A percentile compares a stretch with the other conserved stretches of the same genome.
These are phyloP conservation scores for Athalia cordata DNA, from an alignment of 2,888 invertebrate species.

Conservation along the genomic window DNA sequence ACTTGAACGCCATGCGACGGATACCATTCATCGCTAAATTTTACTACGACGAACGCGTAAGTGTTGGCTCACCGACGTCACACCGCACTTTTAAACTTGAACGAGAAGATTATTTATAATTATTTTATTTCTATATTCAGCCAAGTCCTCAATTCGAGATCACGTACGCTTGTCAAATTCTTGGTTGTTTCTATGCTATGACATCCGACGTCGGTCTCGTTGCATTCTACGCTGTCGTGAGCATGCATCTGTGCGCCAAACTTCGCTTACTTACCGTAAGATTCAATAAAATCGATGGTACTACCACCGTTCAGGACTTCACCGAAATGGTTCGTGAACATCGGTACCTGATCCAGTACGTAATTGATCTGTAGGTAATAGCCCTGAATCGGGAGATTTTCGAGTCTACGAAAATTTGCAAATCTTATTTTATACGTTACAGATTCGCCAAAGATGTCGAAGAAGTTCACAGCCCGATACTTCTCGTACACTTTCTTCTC, in stretches of 20 bases:
- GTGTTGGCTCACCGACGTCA: not conserved
- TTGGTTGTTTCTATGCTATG: not conserved
- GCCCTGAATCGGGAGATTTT: not conserved
- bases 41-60: slow-evolving; percentile 9
- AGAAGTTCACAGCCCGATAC: not conserved
- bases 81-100: not conserved
- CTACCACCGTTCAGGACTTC: not conserved
- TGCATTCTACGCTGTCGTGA: not conserved
- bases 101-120: not conserved
- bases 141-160: not conserved
- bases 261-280: not conserved
- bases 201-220: not conserved
- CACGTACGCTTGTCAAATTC: not conserved
- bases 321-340: not conserved
- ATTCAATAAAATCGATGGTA: not conserved
- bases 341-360: not conserved
- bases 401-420: not conserved
- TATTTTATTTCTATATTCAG: not conserved
- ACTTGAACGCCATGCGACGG: not conserved
- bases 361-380: not conserved
- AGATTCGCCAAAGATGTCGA: slow-evolving; percentile 1
- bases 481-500: not conserved
- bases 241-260: slow-evolving; percentile 20
- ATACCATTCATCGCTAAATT: not conserved
- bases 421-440: not conserved